Evolutionary conservation across 2,113 vertebrate species (phyloP).

Genomic region (Sialia sialis): DNA sequence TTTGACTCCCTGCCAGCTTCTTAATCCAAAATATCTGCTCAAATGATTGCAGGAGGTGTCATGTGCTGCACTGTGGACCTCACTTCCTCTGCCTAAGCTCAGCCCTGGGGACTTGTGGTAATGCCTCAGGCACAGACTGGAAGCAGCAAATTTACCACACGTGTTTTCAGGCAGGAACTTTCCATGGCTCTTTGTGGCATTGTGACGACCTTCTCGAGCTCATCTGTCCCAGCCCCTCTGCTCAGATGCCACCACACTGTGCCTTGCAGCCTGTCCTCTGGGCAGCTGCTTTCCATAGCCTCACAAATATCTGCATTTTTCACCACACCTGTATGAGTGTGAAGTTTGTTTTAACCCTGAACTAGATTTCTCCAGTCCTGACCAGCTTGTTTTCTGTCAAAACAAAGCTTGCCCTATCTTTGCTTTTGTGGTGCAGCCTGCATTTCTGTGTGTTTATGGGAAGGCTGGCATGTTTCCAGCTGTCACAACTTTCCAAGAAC

Average conservation of each 20-base stretch:
- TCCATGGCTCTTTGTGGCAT: accelerated
- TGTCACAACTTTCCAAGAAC: background rate
- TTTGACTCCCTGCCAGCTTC: background rate
- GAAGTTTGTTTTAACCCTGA: background rate
- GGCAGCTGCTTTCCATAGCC: background rate
- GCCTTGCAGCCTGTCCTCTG: background rate
- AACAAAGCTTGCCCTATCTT: background rate
- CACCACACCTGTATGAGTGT: accelerated
- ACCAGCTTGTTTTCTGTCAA: background rate
- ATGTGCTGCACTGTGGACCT: background rate
- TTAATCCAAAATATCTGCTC: background rate
- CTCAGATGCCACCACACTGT: accelerated
- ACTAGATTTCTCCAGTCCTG: background rate
- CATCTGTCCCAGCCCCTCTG: background rate
- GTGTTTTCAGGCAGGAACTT: accelerated
- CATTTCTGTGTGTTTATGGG: background rate
- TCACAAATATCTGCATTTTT: background rate
- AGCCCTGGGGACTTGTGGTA: background rate
- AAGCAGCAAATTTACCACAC: accelerated
- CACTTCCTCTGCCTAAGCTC: background rate
- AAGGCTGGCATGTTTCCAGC: background rate
- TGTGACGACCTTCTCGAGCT: accelerated
- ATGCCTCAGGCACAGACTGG: background rate
- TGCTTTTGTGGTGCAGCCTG: background rate
- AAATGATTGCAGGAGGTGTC: background rate